Evolutionary conservation across 2,797 vertebrate genomes (phyloP).

Genomic region (Sebastes taczanowskii): DNA sequence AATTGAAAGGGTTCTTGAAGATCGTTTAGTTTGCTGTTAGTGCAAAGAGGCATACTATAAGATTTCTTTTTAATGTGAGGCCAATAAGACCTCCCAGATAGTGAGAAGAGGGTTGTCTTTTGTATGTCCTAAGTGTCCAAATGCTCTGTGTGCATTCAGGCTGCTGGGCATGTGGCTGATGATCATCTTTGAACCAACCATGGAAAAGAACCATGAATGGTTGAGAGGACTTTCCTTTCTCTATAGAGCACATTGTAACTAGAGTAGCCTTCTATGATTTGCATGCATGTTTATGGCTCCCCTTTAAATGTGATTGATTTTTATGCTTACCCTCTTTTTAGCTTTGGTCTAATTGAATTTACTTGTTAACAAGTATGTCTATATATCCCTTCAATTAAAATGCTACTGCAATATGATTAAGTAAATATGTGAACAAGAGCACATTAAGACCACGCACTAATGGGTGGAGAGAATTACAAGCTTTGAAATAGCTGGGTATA

Average conservation of each 20-base stretch:
- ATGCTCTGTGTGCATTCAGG: background rate
- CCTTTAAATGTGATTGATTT: background rate
- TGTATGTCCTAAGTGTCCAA: background rate
- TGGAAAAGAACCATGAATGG: background rate
- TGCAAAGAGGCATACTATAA: background rate
- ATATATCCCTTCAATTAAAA: slow-evolving; percentile 55
- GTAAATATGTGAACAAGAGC: slow-evolving; percentile 63
- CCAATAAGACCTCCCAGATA: background rate
- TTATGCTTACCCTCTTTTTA: background rate
- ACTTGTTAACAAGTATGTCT: slow-evolving; percentile 53
- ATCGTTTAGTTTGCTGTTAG: background rate
- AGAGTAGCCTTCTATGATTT: background rate
- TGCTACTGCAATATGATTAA: slow-evolving; percentile 46
- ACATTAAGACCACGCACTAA: slow-evolving; percentile 51
- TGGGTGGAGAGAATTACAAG: slow-evolving; percentile 47
- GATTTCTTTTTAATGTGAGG: background rate
- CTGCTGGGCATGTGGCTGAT: background rate
- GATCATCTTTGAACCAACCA: background rate
- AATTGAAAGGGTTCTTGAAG: background rate
- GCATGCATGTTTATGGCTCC: background rate
- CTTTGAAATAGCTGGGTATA: slow-evolving; percentile 22
- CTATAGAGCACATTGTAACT: background rate
- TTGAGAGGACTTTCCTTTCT: background rate
- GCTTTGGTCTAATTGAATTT: slow-evolving; percentile 53
- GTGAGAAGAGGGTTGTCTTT: background rate